Conservation (phyloP, 2,888 invertebrate species). For the Cephus rjabovi region DNA sequence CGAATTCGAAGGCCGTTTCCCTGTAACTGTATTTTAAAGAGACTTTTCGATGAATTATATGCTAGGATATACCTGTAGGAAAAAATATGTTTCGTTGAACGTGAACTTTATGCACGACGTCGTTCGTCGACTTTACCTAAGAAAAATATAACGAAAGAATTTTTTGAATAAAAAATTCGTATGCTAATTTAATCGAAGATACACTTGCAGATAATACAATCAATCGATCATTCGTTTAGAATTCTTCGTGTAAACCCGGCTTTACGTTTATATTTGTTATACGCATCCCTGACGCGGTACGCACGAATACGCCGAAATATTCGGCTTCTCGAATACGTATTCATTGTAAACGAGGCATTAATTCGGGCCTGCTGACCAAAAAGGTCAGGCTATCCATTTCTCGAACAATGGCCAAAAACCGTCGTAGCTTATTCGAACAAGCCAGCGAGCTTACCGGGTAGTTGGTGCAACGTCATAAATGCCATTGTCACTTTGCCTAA, state of each 20-base stretch:
- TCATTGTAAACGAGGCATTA: neutral
- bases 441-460: neutral
- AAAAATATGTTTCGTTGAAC: neutral
- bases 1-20: neutral
- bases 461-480: neutral
- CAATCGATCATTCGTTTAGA: neutral
- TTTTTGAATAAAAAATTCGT: neutral
- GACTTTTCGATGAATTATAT: neutral
- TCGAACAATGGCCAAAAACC: neutral
- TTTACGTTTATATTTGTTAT: neutral
- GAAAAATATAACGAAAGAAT: neutral
- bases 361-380: neutral
- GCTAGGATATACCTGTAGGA: neutral
- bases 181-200: neutral
- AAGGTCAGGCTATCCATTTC: neutral
- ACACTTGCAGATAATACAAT: neutral
- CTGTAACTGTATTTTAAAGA: neutral
- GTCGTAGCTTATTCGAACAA: neutral
- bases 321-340: neutral
- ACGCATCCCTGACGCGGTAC: neutral
- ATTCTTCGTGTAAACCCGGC: neutral
- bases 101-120: neutral
- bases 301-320: neutral
- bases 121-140: accelerated
- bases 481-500: neutral